Conservation (phyloP, 1,140 invertebrate genomes). For the Cylas formicarius region DNA sequence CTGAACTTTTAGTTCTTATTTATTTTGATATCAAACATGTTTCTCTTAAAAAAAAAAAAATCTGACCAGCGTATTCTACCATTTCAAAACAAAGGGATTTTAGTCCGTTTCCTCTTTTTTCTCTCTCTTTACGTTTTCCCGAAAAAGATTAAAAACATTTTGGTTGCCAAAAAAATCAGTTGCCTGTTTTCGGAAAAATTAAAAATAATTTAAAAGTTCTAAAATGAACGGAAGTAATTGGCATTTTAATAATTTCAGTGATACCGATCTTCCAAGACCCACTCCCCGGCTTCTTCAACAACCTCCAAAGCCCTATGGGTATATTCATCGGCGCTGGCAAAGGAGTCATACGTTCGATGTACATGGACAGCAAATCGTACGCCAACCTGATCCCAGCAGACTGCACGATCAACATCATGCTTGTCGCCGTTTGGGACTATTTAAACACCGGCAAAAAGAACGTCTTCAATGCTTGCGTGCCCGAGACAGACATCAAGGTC, state of each 20-base stretch:
- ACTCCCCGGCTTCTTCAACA: constrained; percentile 86
- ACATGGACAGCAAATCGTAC: constrained; percentile 65
- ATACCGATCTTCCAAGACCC: constrained; percentile 66
- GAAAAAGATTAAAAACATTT: no score
- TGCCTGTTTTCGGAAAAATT: no score
- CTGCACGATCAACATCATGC: constrained; percentile 65
- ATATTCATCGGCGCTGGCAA: constrained; percentile 71
- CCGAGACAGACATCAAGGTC: constrained; percentile 61
- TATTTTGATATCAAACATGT: no score
- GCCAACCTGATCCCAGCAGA: constrained; percentile 85
- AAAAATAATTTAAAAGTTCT: not conserved
- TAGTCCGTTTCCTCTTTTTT: no score
- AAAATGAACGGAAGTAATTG: no score
- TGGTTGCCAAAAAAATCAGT: no score
- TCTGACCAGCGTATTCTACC: no score
- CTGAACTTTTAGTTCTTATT: no score
- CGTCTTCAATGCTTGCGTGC: constrained; percentile 16
- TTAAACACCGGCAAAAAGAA: constrained; percentile 14
- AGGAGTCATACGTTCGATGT: constrained; percentile 77
- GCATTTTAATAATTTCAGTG: constrained; percentile 14
- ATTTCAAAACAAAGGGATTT: no score
- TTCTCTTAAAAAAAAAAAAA: no score
- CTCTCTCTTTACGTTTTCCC: no score
- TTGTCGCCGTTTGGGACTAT: constrained; percentile 48
- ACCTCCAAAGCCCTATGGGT: constrained; percentile 81